Evolutionary conservation across 1,140 invertebrate genomes (phyloP), one percentile per base, ranked within the genome.

Genomic region (Leptopilina boulardi): DNA sequence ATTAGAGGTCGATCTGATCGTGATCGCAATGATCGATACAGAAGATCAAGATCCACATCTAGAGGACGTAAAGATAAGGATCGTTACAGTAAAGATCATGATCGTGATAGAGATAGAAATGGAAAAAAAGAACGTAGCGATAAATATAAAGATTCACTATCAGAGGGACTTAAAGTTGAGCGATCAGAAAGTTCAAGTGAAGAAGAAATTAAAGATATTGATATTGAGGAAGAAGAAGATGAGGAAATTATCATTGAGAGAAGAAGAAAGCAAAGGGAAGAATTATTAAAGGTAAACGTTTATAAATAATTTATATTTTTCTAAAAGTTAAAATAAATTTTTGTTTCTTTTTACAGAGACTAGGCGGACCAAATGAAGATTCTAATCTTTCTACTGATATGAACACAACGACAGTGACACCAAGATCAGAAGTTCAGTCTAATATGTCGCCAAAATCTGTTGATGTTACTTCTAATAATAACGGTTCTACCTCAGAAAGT

Each of bases 211-310:
- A 90, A 91, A 47, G 95, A 97, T 78, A 94, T 96, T 73, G 94
- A 95, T 78, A 91, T 94, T 26, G 96, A 97, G 59, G 97, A 99
- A 78, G 98, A 98, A 79, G 97, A 98, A 89, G 97, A 98, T 88
- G 98, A 98, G 88, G 97, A 99, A 89, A 94, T 95, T 77, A 97
- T 99, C 84, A 99, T 99, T 89, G 96, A 98, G 88, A 94, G 94
- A 85, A 92, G 97, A 82, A 93, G 98, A 78, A 97, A 97, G 89
- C 95, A 98, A 88, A 92, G 98, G 59, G 97, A 98, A 91, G 96
- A 97, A 87, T 91, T 99, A 2, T 87, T 98, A 42, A 96, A 96
- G 92, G 96, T 96, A 92, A 87, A 87, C 79, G 78, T 70, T 74
- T 38, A 26, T 30, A n/a, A 47, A 34, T 74, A 15, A 30, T 18